Base-by-base conservation (phyloP, 2,113 vertebrate genomes). In the Trematomus loennbergii region DNA sequence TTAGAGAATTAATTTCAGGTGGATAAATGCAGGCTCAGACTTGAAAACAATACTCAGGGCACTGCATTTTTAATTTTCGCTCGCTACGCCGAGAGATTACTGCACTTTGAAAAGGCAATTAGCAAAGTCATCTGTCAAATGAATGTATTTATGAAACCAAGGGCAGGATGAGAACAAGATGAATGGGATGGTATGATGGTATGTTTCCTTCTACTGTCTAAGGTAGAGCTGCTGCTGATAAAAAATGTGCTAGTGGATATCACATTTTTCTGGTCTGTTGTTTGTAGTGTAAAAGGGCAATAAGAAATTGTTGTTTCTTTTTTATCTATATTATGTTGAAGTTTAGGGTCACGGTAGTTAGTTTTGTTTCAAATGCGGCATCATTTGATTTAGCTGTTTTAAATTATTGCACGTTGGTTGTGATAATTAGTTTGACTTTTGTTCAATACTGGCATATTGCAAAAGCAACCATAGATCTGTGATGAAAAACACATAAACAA, bases 1-100 rank as follows among this genome's bases (percentile, higher is more conserved):
- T 91, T 79, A 91, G 79, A 83, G 77, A 94, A 94, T 94, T 87
- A 80, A 93, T 95, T 94, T 93, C 83, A 87, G 84, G 88, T 86
- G 89, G 83, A 90, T 88, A 89, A 87, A 93, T 91, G 89, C 87
- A 77, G 71, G 85, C 88, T 87, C 72, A 90, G 78, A 88, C 89
- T 88, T 80, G 84, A 82, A 94, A 81, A 90, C 67, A 88, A 86
- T 90, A 81, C 85, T 87, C 83, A 57, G 73, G 81, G 87, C 60
- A 74, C 72, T 72, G 85, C 82, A 81, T 90, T 84, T 88, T 87
- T 90, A 79, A 88, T 92, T 93, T 91, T 62, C 80, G 17, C 84
- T 80, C 8, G 2, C 72, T 50, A 78, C 69, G 85, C 79, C 75
- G 4, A 55, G 89, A 87, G 82, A 89, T 80, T 88, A 74, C 80